Base-by-base conservation (phyloP, 1,140 invertebrate genomes). In the Lordiphosa clarofinis region DNA sequence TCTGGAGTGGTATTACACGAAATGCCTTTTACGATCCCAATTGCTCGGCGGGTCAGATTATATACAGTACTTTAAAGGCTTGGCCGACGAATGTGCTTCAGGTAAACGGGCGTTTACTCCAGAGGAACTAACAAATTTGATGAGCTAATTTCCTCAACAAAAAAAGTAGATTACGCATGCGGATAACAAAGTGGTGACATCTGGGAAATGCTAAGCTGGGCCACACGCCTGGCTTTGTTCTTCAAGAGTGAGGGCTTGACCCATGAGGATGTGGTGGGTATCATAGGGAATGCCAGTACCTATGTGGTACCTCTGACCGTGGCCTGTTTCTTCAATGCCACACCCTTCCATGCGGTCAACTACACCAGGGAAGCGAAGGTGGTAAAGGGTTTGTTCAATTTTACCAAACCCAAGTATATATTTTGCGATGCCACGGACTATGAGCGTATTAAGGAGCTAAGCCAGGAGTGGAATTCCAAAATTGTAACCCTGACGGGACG, bases 371-470 rank as follows among this genome's bases (percentile, higher is more conserved):
- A 81, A 12, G 36, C 57, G 24, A 53, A 46, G 21, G 52, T 61
- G 4, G 46, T 88, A 5, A 24, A 44, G 28, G 36, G 56, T 4
- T 53, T 84, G 2, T 86, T 58, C 13, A 15, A 13, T 8, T 48
- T 67, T 0, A 87, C 76, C 1, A 73, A 79, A 47, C 84, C 84
- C 10, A 75, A 73, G 39, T 36, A 87, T 31, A 73, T 88, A 35
- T 88, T 88, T 40, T 86, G 84, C 11, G 87, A 88, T 50, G 65
- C 31, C 8, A 9, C 31, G 0, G 60, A 75, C 28, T 86, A 86
- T 24, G 67, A 79, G 10, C 57, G 59, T 24, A 58, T 86, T 2
- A 62, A 69, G 24, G 62, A 69, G 12, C 37, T 62, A 15, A 59
- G 57, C 10, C 48, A 79, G 35, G 67, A 64, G 7, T 73, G 74